These are phyloP conservation scores for Cenopis cana DNA, from an alignment of 2,888 invertebrate species.

Conservation along the genomic window DNA sequence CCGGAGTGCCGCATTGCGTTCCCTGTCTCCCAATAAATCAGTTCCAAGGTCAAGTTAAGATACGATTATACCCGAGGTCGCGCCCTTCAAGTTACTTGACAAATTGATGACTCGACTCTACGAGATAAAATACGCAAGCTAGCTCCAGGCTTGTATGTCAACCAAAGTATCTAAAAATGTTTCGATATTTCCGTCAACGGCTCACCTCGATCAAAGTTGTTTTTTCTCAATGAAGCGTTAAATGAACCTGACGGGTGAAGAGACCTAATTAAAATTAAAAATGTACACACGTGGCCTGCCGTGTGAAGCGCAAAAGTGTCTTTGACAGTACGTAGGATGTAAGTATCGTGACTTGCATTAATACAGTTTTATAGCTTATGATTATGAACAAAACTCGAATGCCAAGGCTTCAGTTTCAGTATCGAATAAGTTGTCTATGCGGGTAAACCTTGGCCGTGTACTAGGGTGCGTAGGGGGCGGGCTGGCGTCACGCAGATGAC, in stretches of 20 bases:
- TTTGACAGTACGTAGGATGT: not conserved
- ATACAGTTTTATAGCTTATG: not conserved
- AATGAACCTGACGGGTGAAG: not conserved
- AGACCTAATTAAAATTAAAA: conserved; percentile 11
- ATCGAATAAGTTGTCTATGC: conserved; percentile 44
- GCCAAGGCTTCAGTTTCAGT: conserved; percentile 30
- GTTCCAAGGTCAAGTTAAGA: conserved; percentile 60
- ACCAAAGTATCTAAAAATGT: conserved; percentile 6
- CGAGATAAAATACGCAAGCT: conserved; percentile 11
- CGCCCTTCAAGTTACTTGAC: conserved; percentile 47
- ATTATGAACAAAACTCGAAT: conserved; percentile 43
- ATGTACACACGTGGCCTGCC: not conserved
- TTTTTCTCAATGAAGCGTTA: conserved; percentile 7
- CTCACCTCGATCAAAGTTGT: not conserved
- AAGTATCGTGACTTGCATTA: too few species aligned
- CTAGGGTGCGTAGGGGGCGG: conserved; percentile 59
- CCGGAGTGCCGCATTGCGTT: conserved; percentile 71
- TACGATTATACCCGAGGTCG: conserved; percentile 52
- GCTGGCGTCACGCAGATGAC: conserved; percentile 70
- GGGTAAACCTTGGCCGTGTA: conserved; percentile 65
- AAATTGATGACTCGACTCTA: conserved; percentile 42
- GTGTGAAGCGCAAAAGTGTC: conserved; percentile 47
- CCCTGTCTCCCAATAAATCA: conserved; percentile 63
- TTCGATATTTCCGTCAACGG: conserved; percentile 4
- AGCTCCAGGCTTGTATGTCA: conserved; percentile 7